Conservation (phyloP, 2,113 vertebrate species). For the Oenanthe oenanthe region DNA sequence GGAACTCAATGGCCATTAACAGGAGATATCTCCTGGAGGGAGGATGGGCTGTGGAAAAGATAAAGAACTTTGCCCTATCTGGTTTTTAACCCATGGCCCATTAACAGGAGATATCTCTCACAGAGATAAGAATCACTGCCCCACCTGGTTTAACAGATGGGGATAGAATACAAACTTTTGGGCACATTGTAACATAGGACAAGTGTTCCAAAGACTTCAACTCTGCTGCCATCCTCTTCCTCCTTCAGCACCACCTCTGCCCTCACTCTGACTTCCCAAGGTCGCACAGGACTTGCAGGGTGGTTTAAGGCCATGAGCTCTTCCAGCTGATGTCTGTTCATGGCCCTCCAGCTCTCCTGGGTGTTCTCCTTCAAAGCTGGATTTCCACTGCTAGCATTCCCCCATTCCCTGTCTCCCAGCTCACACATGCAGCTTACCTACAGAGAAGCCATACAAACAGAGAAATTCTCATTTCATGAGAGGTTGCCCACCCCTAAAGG, state of each 20-base stretch:
- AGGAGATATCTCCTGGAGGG: no score
- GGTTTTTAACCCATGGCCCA: no score
- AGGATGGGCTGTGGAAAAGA: no score
- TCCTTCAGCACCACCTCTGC: neutral
- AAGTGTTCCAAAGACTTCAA: neutral
- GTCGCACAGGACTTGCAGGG: neutral
- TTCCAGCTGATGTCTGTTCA: neutral
- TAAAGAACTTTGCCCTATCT: no score
- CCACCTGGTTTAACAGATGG: no score
- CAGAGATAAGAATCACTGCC: no score
- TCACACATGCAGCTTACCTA: neutral
- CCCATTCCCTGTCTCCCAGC: neutral
- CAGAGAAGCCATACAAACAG: neutral
- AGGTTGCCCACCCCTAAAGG: constrained; percentile 12
- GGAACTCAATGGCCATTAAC: no score
- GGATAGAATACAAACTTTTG: no score
- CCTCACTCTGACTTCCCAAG: neutral
- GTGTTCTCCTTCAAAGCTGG: neutral
- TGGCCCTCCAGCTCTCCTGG: neutral
- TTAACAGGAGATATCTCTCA: no score
- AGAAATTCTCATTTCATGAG: constrained; percentile 21
- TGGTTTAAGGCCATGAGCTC: neutral
- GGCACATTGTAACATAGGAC: no score
- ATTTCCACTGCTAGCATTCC: neutral
- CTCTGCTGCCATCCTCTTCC: neutral